Base-by-base conservation (phyloP, 2,888 invertebrate genomes). In the Charanyca ferruginea region DNA sequence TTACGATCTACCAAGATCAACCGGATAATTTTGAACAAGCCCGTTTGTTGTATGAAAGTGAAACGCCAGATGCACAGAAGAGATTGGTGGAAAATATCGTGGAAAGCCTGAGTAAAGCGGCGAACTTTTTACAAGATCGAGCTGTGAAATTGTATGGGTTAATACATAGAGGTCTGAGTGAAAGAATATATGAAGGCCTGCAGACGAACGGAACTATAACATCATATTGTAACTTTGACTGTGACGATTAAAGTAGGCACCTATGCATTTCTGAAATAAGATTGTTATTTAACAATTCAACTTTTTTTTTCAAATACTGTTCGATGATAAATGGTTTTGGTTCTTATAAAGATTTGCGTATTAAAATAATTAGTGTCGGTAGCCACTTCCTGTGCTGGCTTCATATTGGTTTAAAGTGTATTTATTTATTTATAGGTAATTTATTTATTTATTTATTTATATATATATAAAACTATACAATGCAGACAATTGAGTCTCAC, bases 21-120 rank as follows among this genome's bases (percentile, higher is more conserved):
- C 80, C 98, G 2, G 98, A 99, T 88, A 98, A 99, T 90, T 99
- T 97, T 90, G 96, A 97, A 3, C 99, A 99, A 94, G 97, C 97
- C 0, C 96, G 96, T 13, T 94, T 96, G 20, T 97, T 99, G 93
- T 99, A 98, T 96, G 96, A 96, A 63, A 96, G 98, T 84, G 98
- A 89, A 67, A 87, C 99, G 88, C 96, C 96, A n/a, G 97, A 96
- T 0, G 98, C 97, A 74, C 96, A 97, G 58, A 94, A 96, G 48
- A 96, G 98, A 60, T 92, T 99, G 61, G 97, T 98, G 0, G 93
- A 96, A 52, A 99, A 99, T 90, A 96, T 99, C 75, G 97, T 97
- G 2, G 97, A 95, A 6, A 97, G 97, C 89, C 91, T 99, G 70
- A 96, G 96, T 69, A 94, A 96, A 58, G 98, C 98, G 97, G 18